Base-by-base conservation (phyloP, 2,888 invertebrate genomes). In the Penaeus monodon region DNA sequence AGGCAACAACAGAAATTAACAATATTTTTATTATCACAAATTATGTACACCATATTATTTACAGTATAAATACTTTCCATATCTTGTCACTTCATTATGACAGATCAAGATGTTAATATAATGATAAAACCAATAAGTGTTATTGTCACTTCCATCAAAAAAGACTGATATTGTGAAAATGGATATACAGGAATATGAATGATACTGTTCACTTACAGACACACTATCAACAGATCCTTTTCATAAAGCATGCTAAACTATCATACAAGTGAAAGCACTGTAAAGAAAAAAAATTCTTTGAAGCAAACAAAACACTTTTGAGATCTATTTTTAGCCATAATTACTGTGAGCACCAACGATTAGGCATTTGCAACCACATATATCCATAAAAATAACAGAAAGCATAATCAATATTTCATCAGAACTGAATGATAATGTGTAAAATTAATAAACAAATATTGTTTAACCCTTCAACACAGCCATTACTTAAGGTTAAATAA, bases 21-120 rank as follows among this genome's bases (percentile, higher is more conserved):
- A 86, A 86, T 81, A 84, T 76, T 86, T 85, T 86, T 86, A 86
- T 86, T 86, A 86, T 86, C 86, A 86, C 86, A 86, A 86, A 81
- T 68, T 86, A 81, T 86, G 76, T 86, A 86, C 86, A 86, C 65
- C 78, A 76, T 81, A 81, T 86, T 77, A 86, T 86, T 74, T 86
- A 86, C 86, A 86, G 82, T 82, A 86, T 86, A 86, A 86, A 86
- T 86, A 86, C 82, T 82, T 81, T 86, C 86, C 66, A n/a, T 68
- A n/a, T 68, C 63, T 77, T 77, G 77, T 77, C 57, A 80, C 80
- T 66, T 68, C 22, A 38, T 27, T 77, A 76, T 76, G 27, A 76
- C 76, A 44, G 73, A 73, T 73, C 78, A 65, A 65, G 79, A n/a
- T 65, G 44, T 76, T 80, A 64, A n/a, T 27, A 64, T 29, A 76